Conservation (phyloP, 30 jellyfish, hydroid and myxozoan species). For the Aurelia sp. region DNA sequence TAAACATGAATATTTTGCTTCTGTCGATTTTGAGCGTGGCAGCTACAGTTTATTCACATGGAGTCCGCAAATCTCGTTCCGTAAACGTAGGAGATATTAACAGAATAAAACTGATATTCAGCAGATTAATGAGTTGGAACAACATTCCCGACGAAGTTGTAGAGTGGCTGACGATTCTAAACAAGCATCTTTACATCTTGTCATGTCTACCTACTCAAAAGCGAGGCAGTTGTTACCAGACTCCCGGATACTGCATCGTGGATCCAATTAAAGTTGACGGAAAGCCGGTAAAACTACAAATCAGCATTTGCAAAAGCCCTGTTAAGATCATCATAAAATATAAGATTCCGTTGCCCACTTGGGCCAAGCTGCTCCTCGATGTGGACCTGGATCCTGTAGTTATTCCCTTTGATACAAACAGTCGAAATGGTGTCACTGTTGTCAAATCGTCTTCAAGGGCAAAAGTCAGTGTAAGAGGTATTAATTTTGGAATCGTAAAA, state of each 20-base stretch:
- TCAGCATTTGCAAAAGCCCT: conserved; percentile 53
- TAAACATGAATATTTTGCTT: too few relatives aligned
- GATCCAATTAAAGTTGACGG: conserved; percentile 41
- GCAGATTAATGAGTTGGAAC: conserved; percentile 37
- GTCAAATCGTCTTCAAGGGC: conserved; percentile 33
- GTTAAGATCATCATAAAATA: conserved; percentile 25
- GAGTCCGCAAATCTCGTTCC: conserved; percentile 1
- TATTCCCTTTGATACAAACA: conserved; percentile 43
- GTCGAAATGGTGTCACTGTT: conserved; percentile 18
- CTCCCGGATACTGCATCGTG: conserved; percentile 41
- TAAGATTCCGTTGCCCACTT: conserved; percentile 50
- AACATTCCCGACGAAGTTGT: conserved; percentile 39
- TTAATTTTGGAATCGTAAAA: conserved; percentile 21
- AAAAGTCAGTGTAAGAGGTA: conserved; percentile 32
- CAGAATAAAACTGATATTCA: background rate
- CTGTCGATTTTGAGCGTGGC: too few relatives aligned
- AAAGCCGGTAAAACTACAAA: conserved; percentile 18
- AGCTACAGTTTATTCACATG: background rate
- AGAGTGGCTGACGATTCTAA: conserved; percentile 48
- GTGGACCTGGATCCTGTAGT: conserved; percentile 43
- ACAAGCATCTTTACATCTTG: conserved; percentile 31
- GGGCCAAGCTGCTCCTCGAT: conserved; percentile 44
- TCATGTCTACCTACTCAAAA: conserved; percentile 57
- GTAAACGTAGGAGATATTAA: conserved; percentile 7
- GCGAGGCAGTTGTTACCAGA: conserved; percentile 43